These are phyloP conservation scores for Netelia melanura DNA, from an alignment of 2,888 invertebrate species.

Conservation along the genomic window DNA sequence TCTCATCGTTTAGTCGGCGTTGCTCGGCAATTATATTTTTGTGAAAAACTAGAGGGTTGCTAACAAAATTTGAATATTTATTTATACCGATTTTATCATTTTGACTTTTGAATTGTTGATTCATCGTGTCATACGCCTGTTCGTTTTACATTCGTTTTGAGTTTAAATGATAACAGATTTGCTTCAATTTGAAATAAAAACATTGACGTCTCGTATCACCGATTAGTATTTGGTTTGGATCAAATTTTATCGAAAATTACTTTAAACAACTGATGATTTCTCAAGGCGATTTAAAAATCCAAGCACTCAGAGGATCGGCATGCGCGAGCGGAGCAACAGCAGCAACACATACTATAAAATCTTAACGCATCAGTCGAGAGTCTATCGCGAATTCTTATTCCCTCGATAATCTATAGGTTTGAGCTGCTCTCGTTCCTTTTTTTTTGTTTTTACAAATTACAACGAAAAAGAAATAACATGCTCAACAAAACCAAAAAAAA, in stretches of 20 bases:
- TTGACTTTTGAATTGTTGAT: slow-evolving; percentile 17
- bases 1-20: slow-evolving; percentile 42
- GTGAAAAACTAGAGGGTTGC: slow-evolving; percentile 21
- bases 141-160: slow-evolving; percentile 27
- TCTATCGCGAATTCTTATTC: slow-evolving; percentile 55
- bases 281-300: slow-evolving; percentile 29
- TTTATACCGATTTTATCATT: background rate
- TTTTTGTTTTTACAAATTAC: slow-evolving; percentile 61
- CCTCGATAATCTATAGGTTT: slow-evolving; percentile 61
- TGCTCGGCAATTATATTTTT: slow-evolving; percentile 44
- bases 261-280: slow-evolving; percentile 48
- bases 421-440: slow-evolving; percentile 60
- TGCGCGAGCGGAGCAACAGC: slow-evolving; percentile 25
- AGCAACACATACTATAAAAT: slow-evolving; percentile 45
- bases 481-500: slow-evolving; percentile 55
- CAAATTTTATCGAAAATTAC: slow-evolving; percentile 41
- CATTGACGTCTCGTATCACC: slow-evolving; percentile 52
- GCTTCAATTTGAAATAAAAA: slow-evolving; percentile 27
- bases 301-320: slow-evolving; percentile 33
- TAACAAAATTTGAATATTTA: slow-evolving; percentile 18
- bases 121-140: slow-evolving; percentile 18
- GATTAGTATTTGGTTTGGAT: slow-evolving; percentile 42
- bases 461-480: slow-evolving; percentile 60
- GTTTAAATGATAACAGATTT: slow-evolving; percentile 18
- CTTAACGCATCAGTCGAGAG: slow-evolving; percentile 57